Evolutionary conservation across 64 coral and sea anemone species (phyloP).

Genomic region (Dendrophyllia cribrosa): DNA sequence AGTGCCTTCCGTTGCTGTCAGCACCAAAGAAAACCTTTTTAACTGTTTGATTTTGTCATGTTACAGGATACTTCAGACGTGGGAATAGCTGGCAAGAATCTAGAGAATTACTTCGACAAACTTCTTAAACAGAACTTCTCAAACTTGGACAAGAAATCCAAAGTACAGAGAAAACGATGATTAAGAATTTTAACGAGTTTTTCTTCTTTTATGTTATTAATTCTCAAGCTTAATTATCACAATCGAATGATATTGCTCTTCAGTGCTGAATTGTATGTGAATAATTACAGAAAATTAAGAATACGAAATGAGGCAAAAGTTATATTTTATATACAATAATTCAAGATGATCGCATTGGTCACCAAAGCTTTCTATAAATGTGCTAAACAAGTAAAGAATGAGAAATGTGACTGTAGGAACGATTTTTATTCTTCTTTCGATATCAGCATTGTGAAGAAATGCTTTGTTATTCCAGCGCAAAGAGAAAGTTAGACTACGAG

Average conservation of each 20-base stretch:
- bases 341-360: too few species aligned
- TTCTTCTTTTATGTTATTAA: neutral
- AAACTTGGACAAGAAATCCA: neutral
- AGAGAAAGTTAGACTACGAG: too few species aligned
- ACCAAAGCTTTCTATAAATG: too few species aligned
- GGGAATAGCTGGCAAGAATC: slow-evolving; percentile 39
- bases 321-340: neutral
- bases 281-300: neutral
- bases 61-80: slow-evolving; percentile 48
- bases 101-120: slow-evolving; percentile 40
- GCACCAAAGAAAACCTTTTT: too few species aligned
- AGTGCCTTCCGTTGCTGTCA: too few species aligned
- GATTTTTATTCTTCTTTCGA: too few species aligned
- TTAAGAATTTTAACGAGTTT: neutral
- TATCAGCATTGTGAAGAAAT: too few species aligned
- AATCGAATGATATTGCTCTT: neutral
- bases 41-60: neutral
- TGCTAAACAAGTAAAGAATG: too few species aligned
- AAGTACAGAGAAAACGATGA: slow-evolving; percentile 15
- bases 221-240: neutral
- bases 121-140: slow-evolving; percentile 41
- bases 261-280: neutral
- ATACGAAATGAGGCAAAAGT: neutral
- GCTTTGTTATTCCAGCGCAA: too few species aligned
- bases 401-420: too few species aligned